Base-by-base conservation (phyloP, 1,140 invertebrate species). In the Sinella curviseta region DNA sequence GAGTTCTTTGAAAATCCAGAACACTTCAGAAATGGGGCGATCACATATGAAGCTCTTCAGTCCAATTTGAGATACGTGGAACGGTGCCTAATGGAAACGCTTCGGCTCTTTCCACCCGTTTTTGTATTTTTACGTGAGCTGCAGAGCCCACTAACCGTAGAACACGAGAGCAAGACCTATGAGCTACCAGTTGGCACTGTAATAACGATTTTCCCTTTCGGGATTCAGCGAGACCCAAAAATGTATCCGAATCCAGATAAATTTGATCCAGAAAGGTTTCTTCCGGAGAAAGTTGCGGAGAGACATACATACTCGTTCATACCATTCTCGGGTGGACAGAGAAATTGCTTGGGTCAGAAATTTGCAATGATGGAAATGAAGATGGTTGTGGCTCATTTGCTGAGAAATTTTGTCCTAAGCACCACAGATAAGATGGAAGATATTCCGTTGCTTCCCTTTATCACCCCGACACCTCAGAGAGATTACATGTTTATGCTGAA, bases 321-420 rank as follows among this genome's bases (percentile, higher is more conserved):
- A 31, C 95, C 95, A 1, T 96, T 96, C 88, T 94, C 93, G 1
- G 94, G 94, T 76, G 94, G 94, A 65, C 92, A 93, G 0, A 90
- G 94, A 81, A 94, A 93, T 82, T 96, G 94, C 87, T 94, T 96
- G 30, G 93, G 92, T 92, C 84, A 88, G 67, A 89, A 88, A 82
- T 92, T 92, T 85, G 91, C 90, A 8, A 85, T 89, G 84, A 86
- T 90, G 85, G 90, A 91, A 81, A 88, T 89, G 84, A 92, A 92
- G 85, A 87, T 88, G 0, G 85, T 91, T 1, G 39, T 30, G 90
- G 35, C 86, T 87, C 0, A 85, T n/a, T 16, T 90, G 24, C 85
- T 90, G 1, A 85, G 88, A 2, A 84, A 86, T 39, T 90, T 87
- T 33, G 26, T 17, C 4, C 3, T 70, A 1, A 17, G 8, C 12